Conservation (phyloP, 1,140 invertebrate genomes). For the Scaptomyza pallida region DNA sequence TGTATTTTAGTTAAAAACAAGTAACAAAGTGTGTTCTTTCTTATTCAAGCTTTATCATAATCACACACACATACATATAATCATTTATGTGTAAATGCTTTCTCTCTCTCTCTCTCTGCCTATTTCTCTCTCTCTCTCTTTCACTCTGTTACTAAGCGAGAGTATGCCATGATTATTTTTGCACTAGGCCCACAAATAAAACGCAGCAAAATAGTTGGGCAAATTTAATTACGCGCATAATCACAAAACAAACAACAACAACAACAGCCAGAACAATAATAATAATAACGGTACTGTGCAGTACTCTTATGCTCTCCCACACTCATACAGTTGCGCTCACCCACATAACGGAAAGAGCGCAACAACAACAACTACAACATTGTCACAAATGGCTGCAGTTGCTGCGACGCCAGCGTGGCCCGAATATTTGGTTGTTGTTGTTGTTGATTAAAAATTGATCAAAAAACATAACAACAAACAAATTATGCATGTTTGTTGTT, state of each 20-base stretch:
- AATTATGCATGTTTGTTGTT: conserved; percentile 64
- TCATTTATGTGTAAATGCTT: too few relatives aligned
- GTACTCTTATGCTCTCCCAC: too few relatives aligned
- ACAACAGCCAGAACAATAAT: conserved; percentile 13
- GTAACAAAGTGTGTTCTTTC: too few relatives aligned
- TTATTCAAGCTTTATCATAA: not conserved
- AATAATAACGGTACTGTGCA: conserved; percentile 11
- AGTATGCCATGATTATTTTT: conserved; percentile 13
- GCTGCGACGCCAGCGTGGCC: conserved; percentile 7
- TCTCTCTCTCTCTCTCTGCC: not conserved
- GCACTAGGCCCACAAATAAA: conserved; percentile 47
- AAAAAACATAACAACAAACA: conserved; percentile 75
- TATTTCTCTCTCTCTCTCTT: not conserved
- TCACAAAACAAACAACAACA: conserved; percentile 43
- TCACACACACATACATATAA: not conserved
- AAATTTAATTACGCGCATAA: conserved; percentile 68
- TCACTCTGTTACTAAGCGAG: not conserved
- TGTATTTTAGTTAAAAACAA: not conserved
- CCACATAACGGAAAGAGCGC: conserved; percentile 7
- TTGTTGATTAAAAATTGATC: conserved; percentile 79
- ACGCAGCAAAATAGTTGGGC: conserved; percentile 52
- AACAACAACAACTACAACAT: conserved; percentile 12
- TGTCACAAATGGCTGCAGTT: conserved; percentile 37
- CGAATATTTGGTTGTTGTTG: conserved; percentile 10
- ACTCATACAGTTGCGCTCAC: conserved; percentile 6